phyloP scores from a whole-genome alignment of 2,888 invertebrate species.

The Amorpha juglandis region DNA sequence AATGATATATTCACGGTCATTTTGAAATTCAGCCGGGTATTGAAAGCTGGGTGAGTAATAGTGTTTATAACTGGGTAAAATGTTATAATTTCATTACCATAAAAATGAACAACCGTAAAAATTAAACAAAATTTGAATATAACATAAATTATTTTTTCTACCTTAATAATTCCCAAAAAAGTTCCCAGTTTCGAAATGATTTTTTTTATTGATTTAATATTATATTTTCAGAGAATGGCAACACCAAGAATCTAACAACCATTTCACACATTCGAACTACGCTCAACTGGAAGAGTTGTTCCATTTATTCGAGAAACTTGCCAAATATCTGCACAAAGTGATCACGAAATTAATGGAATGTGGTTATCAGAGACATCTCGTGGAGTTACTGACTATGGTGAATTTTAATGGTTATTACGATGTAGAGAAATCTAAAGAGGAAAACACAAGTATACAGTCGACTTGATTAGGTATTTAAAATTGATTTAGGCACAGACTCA shows the following conservation, averaged over 20 bases:
- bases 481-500: neutral
- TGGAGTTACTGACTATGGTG: slow-evolving; percentile 86
- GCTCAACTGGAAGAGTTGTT: slow-evolving; percentile 83
- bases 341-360: slow-evolving; percentile 85
- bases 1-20: slow-evolving; percentile 89
- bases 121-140: too few relatives aligned
- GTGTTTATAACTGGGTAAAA: neutral
- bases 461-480: slow-evolving; percentile 9
- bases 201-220: slow-evolving; percentile 33
- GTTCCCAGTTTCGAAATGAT: too few relatives aligned
- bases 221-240: slow-evolving; percentile 82
- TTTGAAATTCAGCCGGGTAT: slow-evolving; percentile 87
- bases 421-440: slow-evolving; percentile 61
- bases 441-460: slow-evolving; percentile 52
- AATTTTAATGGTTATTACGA: slow-evolving; percentile 86
- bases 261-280: slow-evolving; percentile 85
- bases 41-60: slow-evolving; percentile 76
- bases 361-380: slow-evolving; percentile 87
- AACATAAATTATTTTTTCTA: too few relatives aligned
- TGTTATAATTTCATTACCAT: too few relatives aligned
- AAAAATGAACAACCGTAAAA: too few relatives aligned
- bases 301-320: slow-evolving; percentile 84
- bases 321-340: slow-evolving; percentile 86
- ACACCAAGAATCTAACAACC: slow-evolving; percentile 68
- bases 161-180: too few relatives aligned